Evolutionary conservation across 1,140 invertebrate genomes (phyloP).

Genomic region (Lucilia sericata): DNA sequence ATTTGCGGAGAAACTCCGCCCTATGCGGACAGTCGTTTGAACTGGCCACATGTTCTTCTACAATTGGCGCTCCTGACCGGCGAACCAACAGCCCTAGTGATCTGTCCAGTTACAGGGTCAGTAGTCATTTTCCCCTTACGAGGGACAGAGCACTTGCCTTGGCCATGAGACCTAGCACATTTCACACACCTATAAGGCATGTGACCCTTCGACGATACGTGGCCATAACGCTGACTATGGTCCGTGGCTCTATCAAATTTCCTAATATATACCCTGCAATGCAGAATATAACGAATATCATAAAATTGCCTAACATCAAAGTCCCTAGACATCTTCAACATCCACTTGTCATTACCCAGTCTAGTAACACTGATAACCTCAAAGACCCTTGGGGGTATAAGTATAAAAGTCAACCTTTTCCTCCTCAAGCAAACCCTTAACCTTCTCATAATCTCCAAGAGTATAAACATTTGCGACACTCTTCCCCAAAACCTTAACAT

Average conservation of each 20-base stretch:
- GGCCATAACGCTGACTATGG: not conserved
- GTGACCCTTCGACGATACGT: not conserved
- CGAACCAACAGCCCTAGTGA: not conserved
- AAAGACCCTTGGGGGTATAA: not conserved
- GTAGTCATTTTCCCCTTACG: not conserved
- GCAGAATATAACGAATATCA: not conserved
- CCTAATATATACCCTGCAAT: not conserved
- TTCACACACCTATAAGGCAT: not conserved
- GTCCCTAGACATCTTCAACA: not conserved
- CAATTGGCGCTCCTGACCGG: not conserved
- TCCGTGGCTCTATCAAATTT: not conserved
- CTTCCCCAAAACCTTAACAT: not conserved
- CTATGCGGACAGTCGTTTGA: not conserved
- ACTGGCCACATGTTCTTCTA: not conserved
- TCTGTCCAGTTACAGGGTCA: not conserved
- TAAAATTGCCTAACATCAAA: not conserved
- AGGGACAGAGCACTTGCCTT: not conserved
- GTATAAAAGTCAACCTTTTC: not conserved
- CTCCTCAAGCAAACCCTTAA: not conserved
- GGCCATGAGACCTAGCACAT: not conserved
- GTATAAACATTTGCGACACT: not conserved
- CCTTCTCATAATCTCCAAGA: not conserved
- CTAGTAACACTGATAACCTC: not conserved
- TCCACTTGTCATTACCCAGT: not conserved
- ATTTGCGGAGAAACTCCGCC: not conserved